phyloP scores from a whole-genome alignment of 2,797 vertebrate genomes.

The Pseudochaenichthys georgianus region DNA sequence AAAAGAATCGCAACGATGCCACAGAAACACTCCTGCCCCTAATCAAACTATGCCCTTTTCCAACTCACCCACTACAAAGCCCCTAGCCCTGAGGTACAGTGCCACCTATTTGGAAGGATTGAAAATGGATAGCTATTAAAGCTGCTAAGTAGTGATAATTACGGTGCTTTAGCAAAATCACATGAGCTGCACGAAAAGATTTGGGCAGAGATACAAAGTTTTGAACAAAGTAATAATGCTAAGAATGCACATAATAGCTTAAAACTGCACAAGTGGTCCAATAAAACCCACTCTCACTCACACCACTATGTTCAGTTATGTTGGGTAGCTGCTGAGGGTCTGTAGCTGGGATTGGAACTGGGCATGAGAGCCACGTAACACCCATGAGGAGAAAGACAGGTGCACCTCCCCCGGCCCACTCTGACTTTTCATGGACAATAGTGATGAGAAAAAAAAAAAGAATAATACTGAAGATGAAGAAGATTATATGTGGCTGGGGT shows the following conservation, averaged over 20 bases:
- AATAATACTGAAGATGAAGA: slow-evolving; percentile 50
- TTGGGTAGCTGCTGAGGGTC: slow-evolving; percentile 65
- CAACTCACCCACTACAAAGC: slow-evolving; percentile 60
- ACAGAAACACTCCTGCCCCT: slow-evolving; percentile 56
- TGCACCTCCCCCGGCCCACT: slow-evolving; percentile 85
- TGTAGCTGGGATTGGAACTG: slow-evolving; percentile 71
- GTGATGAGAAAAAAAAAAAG: slow-evolving; percentile 73
- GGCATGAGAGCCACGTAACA: slow-evolving; percentile 84
- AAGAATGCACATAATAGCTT: slow-evolving; percentile 64
- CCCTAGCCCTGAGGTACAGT: slow-evolving; percentile 49
- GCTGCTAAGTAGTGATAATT: slow-evolving; percentile 57
- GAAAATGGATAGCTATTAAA: slow-evolving; percentile 27
- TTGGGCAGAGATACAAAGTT: slow-evolving; percentile 31
- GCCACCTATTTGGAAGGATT: slow-evolving; percentile 53
- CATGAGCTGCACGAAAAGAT: slow-evolving; percentile 29
- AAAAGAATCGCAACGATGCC: slow-evolving; percentile 64
- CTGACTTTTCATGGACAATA: slow-evolving; percentile 84
- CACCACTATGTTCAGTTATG: slow-evolving; percentile 59
- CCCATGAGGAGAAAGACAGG: slow-evolving; percentile 79
- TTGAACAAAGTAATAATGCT: slow-evolving; percentile 41
- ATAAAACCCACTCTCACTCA: slow-evolving; percentile 37
- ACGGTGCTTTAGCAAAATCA: slow-evolving; percentile 68
- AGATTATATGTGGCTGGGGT: slow-evolving; percentile 85
- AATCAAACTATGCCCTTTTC: slow-evolving; percentile 61
- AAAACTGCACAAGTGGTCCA: slow-evolving; percentile 47